Conservation (phyloP, 2,113 vertebrate species). For the Ctenomys sociabilis region DNA sequence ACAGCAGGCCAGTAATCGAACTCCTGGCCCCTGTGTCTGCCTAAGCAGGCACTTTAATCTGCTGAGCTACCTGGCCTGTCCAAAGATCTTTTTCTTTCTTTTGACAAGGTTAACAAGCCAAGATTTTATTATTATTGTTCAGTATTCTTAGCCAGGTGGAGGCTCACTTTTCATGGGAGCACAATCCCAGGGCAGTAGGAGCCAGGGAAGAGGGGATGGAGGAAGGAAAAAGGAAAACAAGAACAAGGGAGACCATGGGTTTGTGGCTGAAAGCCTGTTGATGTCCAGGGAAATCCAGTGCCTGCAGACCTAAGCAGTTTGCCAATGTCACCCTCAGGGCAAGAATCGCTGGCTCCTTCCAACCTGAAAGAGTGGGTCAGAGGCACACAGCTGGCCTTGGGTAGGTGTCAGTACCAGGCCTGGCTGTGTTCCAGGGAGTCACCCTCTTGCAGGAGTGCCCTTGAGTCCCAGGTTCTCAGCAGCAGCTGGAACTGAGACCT, state of each 20-base stretch:
- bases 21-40: too few relatives aligned
- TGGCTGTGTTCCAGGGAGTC: background rate
- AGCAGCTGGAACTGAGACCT: background rate
- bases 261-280: background rate
- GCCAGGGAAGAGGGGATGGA: background rate
- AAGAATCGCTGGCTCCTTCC: background rate
- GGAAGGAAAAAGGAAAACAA: background rate
- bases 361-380: background rate
- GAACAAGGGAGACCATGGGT: too few relatives aligned
- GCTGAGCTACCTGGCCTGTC: too few relatives aligned
- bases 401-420: background rate
- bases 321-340: background rate
- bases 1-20: too few relatives aligned
- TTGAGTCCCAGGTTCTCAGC: background rate
- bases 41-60: too few relatives aligned
- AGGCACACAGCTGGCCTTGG: background rate
- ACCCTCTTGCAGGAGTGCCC: too few relatives aligned
- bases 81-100: background rate
- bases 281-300: background rate
- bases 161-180: background rate
- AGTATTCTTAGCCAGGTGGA: background rate
- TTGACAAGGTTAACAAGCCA: background rate
- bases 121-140: background rate
- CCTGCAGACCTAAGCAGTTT: background rate
- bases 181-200: background rate